Percentiles rank a stretch among this genome's conserved stretches.
Conservation (phyloP, 1,140 invertebrate species). For the Heliconius hewitsoni region DNA sequence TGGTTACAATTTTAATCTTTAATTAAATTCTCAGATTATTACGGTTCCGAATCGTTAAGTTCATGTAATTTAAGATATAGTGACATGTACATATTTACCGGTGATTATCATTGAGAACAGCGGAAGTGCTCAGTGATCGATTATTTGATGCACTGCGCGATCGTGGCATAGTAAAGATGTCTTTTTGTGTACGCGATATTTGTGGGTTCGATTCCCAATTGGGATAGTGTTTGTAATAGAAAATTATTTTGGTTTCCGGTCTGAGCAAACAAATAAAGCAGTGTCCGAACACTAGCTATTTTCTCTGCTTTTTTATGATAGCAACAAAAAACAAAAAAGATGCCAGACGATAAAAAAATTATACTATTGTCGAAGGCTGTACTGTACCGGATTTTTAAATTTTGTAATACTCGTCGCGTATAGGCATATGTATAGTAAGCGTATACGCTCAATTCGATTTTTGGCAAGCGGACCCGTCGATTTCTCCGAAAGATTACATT, state of each 20-base stretch:
- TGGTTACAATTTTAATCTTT: conserved; percentile 39
- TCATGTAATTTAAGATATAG: conserved; percentile 43
- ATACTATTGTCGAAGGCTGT: neutral
- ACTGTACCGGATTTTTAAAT: neutral
- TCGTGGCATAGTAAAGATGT: no score
- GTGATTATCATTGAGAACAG: conserved; percentile 57
- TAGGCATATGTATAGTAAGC: neutral
- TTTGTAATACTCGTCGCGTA: neutral
- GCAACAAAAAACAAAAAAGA: no score
- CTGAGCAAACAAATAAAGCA: no score
- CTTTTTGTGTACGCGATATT: no score
- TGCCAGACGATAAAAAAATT: neutral
- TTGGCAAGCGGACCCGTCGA: conserved; percentile 68
- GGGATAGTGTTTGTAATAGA: no score
- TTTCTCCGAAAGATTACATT: conserved; percentile 77
- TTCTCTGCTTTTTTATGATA: neutral
- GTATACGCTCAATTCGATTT: conserved; percentile 54
- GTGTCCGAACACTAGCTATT: neutral
- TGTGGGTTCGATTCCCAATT: no score
- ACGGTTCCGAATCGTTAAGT: conserved; percentile 20
- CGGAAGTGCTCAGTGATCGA: conserved; percentile 31
- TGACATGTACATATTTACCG: conserved; percentile 25
- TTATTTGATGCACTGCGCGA: neutral
- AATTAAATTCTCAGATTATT: conserved; percentile 34
- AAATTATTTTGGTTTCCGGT: no score